A percentile compares a stretch with the other conserved stretches of the same genome.
Conservation (phyloP, 2,888 invertebrate genomes). For the Nomada ferruginata region DNA sequence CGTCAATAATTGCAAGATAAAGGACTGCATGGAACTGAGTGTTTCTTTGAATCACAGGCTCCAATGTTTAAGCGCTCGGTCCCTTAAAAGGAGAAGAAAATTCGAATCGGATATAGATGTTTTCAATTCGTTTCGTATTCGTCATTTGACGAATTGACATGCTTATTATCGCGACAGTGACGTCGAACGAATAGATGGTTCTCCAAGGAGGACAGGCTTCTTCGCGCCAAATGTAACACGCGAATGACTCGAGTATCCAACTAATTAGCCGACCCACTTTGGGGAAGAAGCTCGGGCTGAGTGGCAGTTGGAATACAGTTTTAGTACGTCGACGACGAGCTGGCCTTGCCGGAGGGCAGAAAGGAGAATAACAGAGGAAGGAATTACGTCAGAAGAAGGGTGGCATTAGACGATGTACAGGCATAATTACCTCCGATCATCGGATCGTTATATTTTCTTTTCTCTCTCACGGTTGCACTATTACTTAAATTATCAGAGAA, state of each 20-base stretch:
- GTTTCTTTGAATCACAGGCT: not conserved
- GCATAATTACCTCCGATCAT: constrained; percentile 31
- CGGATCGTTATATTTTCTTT: constrained; percentile 10
- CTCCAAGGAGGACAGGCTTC: not conserved
- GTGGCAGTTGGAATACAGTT: constrained; percentile 42
- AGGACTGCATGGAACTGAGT: not conserved
- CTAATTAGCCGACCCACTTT: constrained; percentile 57
- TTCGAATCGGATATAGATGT: too few species aligned
- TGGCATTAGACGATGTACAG: constrained; percentile 15
- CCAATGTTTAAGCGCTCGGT: too few species aligned
- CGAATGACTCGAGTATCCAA: constrained; percentile 32
- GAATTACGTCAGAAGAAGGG: not conserved
- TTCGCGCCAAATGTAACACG: constrained; percentile 32
- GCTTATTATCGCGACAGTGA: not conserved
- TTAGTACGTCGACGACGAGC: constrained; percentile 26
- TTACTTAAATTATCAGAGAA: too few species aligned
- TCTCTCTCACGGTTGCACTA: too few species aligned
- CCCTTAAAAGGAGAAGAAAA: too few species aligned
- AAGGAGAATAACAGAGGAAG: constrained; percentile 25
- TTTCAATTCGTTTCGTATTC: not conserved
- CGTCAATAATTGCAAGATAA: not conserved
- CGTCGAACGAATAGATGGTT: not conserved
- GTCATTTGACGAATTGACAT: not conserved
- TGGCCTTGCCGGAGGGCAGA: constrained; percentile 9
- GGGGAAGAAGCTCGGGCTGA: constrained; percentile 13